These are phyloP conservation scores for Cyprinodon brontotheroides DNA, from an alignment of 2,113 vertebrate species.

Conservation along the genomic window DNA sequence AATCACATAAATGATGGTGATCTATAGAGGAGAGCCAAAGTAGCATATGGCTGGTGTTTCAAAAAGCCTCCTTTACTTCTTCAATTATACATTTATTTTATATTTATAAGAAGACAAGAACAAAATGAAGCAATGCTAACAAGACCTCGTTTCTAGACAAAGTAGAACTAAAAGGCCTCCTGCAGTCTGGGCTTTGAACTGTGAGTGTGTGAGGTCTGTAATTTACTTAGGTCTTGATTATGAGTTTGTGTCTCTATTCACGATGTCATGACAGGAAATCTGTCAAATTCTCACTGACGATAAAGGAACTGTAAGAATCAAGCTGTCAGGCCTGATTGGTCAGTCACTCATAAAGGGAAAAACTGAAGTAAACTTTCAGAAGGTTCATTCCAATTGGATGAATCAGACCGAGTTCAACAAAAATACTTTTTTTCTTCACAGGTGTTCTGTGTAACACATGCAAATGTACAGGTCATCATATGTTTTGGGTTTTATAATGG, in stretches of 20 bases:
- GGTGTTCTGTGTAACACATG: no score
- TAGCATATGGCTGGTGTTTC: background rate
- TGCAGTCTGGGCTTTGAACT: background rate
- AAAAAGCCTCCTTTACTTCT: background rate
- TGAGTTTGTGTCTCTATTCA: background rate
- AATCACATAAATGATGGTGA: background rate
- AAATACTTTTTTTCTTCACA: no score
- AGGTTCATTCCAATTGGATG: background rate
- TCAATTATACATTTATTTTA: background rate
- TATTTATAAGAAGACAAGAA: background rate
- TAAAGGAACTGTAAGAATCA: background rate
- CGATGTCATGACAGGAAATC: background rate
- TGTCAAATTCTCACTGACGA: background rate
- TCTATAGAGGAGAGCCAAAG: background rate
- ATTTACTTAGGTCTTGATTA: background rate
- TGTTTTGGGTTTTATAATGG: no score
- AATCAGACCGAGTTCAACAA: no score
- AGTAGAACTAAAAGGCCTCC: background rate
- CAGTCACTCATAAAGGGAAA: background rate
- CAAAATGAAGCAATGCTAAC: background rate
- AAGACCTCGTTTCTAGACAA: background rate
- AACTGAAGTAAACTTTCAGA: background rate
- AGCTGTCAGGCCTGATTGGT: background rate
- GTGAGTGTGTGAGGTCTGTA: background rate
- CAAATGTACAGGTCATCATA: no score